Evolutionary conservation across 2,888 invertebrate genomes (phyloP), one percentile per base, ranked within the genome.

Genomic region (Eudiplozoon nipponicum): DNA sequence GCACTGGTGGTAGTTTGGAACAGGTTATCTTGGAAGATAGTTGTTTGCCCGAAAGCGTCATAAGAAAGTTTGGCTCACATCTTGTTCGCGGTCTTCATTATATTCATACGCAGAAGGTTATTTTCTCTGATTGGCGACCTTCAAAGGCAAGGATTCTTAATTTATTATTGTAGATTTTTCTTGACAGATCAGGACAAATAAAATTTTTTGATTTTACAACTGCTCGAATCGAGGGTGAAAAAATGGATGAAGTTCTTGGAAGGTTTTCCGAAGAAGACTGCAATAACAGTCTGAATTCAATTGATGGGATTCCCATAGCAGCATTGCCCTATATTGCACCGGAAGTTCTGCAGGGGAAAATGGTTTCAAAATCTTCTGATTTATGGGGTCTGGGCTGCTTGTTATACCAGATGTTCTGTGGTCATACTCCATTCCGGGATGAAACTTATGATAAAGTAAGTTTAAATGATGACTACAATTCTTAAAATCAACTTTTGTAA

Each of bases 141-240:
- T 50, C 52, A 21, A 59, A 57, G 52, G 56, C n/a, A n/a, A n/a
- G n/a, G n/a, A n/a, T n/a, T n/a, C n/a, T n/a, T n/a, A n/a, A n/a
- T n/a, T n/a, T n/a, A n/a, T n/a, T n/a, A n/a, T n/a, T n/a, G n/a
- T n/a, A n/a, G n/a, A n/a, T n/a, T 59, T 33, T 44, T 58, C 18
- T 45, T 58, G n/a, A 57, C 57, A 47, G 53, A 56, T 4, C 49
- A 51, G 5, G 58, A 57, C 2, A 48, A 3, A 42, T 59, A 43
- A 58, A 59, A 46, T 54, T 49, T 47, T 50, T 54, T 28, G 58
- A 58, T 45, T 59, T 59, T 49, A 52, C 56, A 26, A 44, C 56
- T 37, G 51, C 57, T 5, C 51, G 54, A 44, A 51, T 53, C 2
- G 55, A 57, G 43, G 56, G 54, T 22, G 59, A 59, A 41, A 51